phyloP scores from a whole-genome alignment of 2,113 vertebrate species.

The Elgaria multicarinata region DNA sequence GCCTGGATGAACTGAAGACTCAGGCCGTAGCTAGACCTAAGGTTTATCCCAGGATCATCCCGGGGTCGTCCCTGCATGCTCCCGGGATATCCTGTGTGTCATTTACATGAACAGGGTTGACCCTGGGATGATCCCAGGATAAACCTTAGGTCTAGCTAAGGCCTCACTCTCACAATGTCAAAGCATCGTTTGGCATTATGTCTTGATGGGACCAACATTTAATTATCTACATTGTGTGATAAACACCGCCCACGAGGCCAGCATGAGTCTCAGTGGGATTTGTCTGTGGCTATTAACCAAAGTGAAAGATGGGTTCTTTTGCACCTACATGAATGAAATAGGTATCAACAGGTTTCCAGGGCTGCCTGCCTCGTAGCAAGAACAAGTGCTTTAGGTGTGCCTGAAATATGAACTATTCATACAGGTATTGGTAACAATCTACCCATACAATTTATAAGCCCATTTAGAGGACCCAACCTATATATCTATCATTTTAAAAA shows the following conservation, averaged over 20 bases:
- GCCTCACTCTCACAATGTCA: neutral
- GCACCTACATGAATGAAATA: neutral
- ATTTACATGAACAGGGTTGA: no score
- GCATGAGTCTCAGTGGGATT: neutral
- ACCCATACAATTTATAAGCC: neutral
- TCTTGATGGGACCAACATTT: neutral
- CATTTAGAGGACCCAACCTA: neutral
- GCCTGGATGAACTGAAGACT: no score
- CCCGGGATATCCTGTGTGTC: no score
- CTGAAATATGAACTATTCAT: neutral
- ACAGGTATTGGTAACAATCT: neutral
- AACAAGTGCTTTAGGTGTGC: neutral
- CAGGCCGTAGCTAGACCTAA: no score
- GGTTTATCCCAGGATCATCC: no score
- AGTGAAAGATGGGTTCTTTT: neutral
- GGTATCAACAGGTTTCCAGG: no score
- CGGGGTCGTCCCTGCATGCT: no score
- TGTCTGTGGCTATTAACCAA: neutral
- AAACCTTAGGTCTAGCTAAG: no score
- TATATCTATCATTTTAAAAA: constrained; percentile 2
- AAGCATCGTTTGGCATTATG: neutral
- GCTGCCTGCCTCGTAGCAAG: neutral
- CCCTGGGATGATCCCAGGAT: no score
- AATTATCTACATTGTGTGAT: neutral
- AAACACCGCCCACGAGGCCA: neutral